A percentile compares a stretch with the other conserved stretches of the same genome.
Conservation (phyloP, 2,888 invertebrate species). For the Calameuta idolon region DNA sequence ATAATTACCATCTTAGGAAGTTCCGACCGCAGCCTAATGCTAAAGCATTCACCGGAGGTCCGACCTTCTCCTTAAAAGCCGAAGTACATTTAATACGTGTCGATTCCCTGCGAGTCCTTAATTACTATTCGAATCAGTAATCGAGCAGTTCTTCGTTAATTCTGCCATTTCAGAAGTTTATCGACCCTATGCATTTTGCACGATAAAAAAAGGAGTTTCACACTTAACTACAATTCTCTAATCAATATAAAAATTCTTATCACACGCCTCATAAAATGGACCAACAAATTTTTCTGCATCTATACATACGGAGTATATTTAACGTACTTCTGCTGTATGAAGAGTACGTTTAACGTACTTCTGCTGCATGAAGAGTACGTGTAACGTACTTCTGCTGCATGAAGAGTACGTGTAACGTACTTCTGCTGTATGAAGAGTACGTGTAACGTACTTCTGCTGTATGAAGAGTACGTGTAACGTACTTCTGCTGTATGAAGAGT, state of each 20-base stretch:
- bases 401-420: too few species aligned
- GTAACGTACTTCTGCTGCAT: too few species aligned
- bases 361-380: too few species aligned
- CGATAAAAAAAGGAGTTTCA: not conserved
- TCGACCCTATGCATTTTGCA: not conserved
- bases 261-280: not conserved
- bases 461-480: too few species aligned
- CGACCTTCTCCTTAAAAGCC: not conserved
- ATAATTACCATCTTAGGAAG: constrained; percentile 55
- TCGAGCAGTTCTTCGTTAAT: not conserved
- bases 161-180: not conserved
- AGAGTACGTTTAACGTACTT: too few species aligned
- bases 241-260: not conserved
- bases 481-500: too few species aligned
- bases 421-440: too few species aligned
- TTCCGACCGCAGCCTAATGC: not conserved
- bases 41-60: not conserved
- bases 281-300: too few species aligned
- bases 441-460: too few species aligned
- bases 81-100: not conserved
- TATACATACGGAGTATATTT: too few species aligned
- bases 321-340: too few species aligned
- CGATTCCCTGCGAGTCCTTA: not conserved
- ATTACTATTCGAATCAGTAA: not conserved
- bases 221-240: not conserved